Conservation (phyloP, 1,140 invertebrate species). For the Papilio xuthus region DNA sequence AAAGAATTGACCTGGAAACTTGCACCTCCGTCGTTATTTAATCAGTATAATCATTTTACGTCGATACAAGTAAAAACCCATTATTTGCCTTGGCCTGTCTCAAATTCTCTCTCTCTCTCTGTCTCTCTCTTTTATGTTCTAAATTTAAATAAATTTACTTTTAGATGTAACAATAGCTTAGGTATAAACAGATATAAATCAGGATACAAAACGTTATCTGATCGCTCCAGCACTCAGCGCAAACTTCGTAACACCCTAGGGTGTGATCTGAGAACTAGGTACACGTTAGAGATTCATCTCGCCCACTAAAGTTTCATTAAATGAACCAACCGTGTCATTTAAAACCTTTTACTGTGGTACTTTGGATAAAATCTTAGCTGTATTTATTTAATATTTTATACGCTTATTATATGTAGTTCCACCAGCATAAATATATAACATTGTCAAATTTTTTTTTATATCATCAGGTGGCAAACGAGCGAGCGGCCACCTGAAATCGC, state of each 20-base stretch:
- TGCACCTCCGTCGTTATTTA: too few species aligned
- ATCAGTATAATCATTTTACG: too few species aligned
- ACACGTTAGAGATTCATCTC: slow-evolving; percentile 11
- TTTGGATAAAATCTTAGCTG: background rate
- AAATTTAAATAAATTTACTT: too few species aligned
- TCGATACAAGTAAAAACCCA: too few species aligned
- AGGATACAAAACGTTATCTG: background rate
- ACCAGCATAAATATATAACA: too few species aligned
- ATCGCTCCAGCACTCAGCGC: background rate
- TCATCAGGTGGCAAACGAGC: too few species aligned
- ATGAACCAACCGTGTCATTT: background rate
- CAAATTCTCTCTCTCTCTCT: too few species aligned
- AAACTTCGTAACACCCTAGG: slow-evolving; percentile 1
- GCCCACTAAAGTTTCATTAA: background rate
- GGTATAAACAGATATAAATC: background rate
- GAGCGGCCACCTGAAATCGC: too few species aligned
- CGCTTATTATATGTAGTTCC: too few species aligned
- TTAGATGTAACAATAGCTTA: too few species aligned
- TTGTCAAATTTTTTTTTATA: too few species aligned
- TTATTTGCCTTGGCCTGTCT: background rate
- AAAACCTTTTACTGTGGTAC: background rate
- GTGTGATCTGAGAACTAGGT: background rate
- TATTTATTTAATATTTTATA: background rate
- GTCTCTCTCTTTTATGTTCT: too few species aligned
- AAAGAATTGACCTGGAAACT: background rate